These are phyloP conservation scores for Bubalus kerabau DNA, from an alignment of 2,113 vertebrate genomes.

Conservation along the genomic window DNA sequence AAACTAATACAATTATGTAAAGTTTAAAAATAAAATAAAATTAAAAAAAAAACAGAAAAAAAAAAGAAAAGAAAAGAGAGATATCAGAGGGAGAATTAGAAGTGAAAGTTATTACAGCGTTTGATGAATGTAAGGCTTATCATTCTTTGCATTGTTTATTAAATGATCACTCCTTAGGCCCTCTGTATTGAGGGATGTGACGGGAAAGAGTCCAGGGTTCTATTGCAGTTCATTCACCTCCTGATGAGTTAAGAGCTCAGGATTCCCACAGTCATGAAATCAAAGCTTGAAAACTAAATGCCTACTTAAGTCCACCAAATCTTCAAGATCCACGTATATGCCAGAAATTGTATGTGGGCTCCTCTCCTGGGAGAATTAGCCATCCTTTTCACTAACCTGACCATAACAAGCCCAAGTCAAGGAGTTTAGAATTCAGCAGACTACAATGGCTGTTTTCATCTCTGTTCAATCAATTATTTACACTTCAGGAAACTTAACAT, in stretches of 20 bases:
- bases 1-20: no score
- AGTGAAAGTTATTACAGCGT: neutral
- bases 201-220: neutral
- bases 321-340: neutral
- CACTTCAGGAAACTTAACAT: conserved; percentile 11
- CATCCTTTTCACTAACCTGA: neutral
- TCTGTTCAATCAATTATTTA: conserved; percentile 46
- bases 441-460: neutral
- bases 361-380: neutral
- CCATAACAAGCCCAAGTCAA: neutral
- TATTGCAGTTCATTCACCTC: neutral
- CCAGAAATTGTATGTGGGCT: neutral
- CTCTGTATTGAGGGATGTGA: neutral
- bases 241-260: neutral
- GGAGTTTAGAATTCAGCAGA: neutral
- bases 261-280: neutral
- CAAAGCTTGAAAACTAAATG: neutral
- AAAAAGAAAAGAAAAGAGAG: neutral
- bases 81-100: neutral
- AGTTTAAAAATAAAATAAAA: no score
- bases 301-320: neutral
- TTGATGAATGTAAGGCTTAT: neutral
- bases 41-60: no score
- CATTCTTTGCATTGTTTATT: neutral
- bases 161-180: neutral